phyloP scores from a whole-genome alignment of 2,797 vertebrate genomes.

The Falco berigora region DNA sequence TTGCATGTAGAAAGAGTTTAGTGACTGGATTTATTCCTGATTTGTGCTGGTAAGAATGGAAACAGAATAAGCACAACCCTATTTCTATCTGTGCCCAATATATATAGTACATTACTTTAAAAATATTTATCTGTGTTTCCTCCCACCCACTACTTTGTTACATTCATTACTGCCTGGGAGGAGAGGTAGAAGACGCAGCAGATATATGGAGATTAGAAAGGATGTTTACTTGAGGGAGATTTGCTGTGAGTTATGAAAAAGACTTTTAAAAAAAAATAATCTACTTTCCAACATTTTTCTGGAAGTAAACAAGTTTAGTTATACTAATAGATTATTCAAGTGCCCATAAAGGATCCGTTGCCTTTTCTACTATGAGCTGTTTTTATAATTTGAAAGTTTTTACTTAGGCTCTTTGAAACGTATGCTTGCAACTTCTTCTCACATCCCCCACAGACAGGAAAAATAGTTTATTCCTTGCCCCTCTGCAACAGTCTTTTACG shows the following conservation, averaged over 20 bases:
- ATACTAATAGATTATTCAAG: neutral
- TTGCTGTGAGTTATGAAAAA: neutral
- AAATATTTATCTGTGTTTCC: constrained; percentile 49
- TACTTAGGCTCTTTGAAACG: neutral
- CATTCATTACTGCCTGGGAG: neutral
- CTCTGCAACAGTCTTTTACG: neutral
- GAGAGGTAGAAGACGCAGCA: neutral
- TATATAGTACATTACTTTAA: neutral
- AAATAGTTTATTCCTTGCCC: neutral
- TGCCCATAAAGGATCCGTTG: neutral
- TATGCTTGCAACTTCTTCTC: neutral
- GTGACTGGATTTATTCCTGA: neutral
- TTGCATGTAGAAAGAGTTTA: neutral
- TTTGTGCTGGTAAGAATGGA: constrained; percentile 3
- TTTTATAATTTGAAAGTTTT: neutral
- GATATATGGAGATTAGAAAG: neutral
- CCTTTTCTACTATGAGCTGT: neutral
- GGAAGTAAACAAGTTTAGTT: constrained; percentile 13
- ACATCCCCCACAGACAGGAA: neutral
- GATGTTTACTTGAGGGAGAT: constrained; percentile 17
- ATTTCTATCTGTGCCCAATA: constrained; percentile 2
- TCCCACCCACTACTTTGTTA: constrained; percentile 34
- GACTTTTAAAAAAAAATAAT: neutral
- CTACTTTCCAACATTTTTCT: neutral
- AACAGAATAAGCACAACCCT: constrained; percentile 6